These are phyloP conservation scores for Heliconius hermathena DNA, from an alignment of 1,140 invertebrate species.

Conservation along the genomic window DNA sequence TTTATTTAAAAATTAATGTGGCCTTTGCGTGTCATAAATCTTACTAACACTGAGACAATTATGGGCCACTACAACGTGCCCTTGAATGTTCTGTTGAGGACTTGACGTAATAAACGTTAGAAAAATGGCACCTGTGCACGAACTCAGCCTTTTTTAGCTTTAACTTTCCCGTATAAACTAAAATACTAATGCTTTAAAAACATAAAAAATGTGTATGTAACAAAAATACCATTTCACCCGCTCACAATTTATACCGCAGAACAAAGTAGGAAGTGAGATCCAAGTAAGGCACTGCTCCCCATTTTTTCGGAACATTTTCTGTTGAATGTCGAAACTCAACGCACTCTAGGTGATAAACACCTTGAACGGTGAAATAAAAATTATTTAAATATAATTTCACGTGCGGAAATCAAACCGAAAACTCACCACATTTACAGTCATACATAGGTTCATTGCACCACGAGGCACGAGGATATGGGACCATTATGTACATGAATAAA, in stretches of 20 bases:
- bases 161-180: background rate
- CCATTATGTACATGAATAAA: background rate
- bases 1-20: slow-evolving; percentile 15
- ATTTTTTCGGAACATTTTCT: too few relatives aligned
- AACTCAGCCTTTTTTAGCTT: background rate
- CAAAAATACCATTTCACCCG: background rate
- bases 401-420: too few relatives aligned
- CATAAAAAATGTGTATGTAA: background rate
- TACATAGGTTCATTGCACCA: too few relatives aligned
- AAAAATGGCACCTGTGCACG: slow-evolving; percentile 31
- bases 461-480: too few relatives aligned
- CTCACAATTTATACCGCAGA: background rate
- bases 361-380: too few relatives aligned
- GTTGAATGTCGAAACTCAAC: too few relatives aligned
- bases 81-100: slow-evolving; percentile 32
- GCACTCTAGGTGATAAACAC: too few relatives aligned
- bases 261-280: too few relatives aligned
- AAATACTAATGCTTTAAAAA: background rate
- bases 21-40: slow-evolving; percentile 39
- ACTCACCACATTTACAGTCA: too few relatives aligned
- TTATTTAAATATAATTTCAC: too few relatives aligned
- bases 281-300: too few relatives aligned
- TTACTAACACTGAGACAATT: slow-evolving; percentile 34
- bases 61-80: slow-evolving; percentile 33
- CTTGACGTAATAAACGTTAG: slow-evolving; percentile 37